Conservation (phyloP, 2,888 invertebrate genomes). For the Drosophila stalkeri region DNA sequence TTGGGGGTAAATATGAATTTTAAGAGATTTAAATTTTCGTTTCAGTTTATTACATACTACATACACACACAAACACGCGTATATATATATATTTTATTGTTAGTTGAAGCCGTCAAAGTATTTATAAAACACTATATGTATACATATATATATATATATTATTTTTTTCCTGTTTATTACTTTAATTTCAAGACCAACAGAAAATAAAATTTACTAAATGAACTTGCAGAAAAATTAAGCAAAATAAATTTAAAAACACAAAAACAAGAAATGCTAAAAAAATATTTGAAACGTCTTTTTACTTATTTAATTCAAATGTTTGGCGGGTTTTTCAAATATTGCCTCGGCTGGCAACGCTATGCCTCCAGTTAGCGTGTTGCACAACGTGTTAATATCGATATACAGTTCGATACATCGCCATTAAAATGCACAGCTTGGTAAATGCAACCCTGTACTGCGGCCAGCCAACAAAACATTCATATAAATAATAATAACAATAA, state of each 20-base stretch:
- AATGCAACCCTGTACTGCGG: constrained; percentile 48
- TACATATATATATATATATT: not conserved
- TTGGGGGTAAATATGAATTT: constrained; percentile 27
- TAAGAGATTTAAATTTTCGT: constrained; percentile 16
- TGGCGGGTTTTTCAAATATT: not conserved
- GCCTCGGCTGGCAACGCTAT: constrained; percentile 22
- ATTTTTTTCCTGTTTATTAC: constrained; percentile 39
- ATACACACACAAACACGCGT: constrained; percentile 10
- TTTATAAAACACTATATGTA: constrained; percentile 28
- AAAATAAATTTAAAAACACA: constrained; percentile 40
- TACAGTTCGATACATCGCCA: constrained; percentile 24
- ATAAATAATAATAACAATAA: constrained; percentile 66
- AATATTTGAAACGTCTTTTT: not conserved
- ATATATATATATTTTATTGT: constrained; percentile 36
- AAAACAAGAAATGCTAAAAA: constrained; percentile 18
- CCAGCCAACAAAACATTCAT: constrained; percentile 61
- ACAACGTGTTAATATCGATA: not conserved
- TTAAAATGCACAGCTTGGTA: not conserved
- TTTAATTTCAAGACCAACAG: constrained; percentile 27
- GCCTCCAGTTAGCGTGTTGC: not conserved
- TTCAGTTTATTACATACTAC: constrained; percentile 33
- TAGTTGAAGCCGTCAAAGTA: constrained; percentile 56
- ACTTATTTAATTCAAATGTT: not conserved
- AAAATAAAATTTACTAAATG: constrained; percentile 36
- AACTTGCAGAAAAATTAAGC: constrained; percentile 34